These are phyloP conservation scores for Nematostella vectensis DNA, from an alignment of 92 coral and sea anemone genomes.

Conservation along the genomic window DNA sequence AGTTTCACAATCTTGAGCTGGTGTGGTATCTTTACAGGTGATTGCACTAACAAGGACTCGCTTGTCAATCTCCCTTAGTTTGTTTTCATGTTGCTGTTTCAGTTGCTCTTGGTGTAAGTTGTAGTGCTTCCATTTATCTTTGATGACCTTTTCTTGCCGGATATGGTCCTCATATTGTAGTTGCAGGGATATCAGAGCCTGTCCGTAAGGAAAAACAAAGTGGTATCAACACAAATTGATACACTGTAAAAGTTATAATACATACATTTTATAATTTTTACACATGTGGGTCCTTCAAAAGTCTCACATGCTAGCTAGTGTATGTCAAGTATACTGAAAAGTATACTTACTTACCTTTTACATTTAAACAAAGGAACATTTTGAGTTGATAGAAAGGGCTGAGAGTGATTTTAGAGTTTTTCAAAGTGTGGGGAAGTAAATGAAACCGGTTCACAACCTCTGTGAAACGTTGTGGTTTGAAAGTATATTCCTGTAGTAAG, in stretches of 20 bases:
- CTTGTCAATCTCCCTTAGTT: constrained; percentile 30
- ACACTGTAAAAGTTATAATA: too few relatives aligned
- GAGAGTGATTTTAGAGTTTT: not conserved
- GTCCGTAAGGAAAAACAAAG: not conserved
- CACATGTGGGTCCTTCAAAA: too few relatives aligned
- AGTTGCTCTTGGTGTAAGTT: constrained; percentile 36
- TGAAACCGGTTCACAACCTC: too few relatives aligned
- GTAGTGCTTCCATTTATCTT: constrained; percentile 57
- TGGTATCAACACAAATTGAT: not conserved
- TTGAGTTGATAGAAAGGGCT: too few relatives aligned
- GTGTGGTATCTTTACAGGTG: constrained; percentile 3
- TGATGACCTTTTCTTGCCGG: constrained; percentile 72
- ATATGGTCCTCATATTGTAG: constrained; percentile 67
- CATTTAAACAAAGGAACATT: too few relatives aligned
- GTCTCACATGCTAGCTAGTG: too few relatives aligned
- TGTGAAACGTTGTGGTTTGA: too few relatives aligned
- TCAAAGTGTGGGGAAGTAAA: too few relatives aligned
- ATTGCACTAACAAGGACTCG: constrained; percentile 10
- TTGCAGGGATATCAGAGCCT: constrained; percentile 89
- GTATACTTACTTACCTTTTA: too few relatives aligned
- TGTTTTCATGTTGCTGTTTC: constrained; percentile 27
- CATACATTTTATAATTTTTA: too few relatives aligned
- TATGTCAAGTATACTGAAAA: too few relatives aligned
- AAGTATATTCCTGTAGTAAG: too few relatives aligned
- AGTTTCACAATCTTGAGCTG: constrained; percentile 13